phyloP scores from a whole-genome alignment of 2,797 vertebrate species.

The Coregonus sp. region DNA sequence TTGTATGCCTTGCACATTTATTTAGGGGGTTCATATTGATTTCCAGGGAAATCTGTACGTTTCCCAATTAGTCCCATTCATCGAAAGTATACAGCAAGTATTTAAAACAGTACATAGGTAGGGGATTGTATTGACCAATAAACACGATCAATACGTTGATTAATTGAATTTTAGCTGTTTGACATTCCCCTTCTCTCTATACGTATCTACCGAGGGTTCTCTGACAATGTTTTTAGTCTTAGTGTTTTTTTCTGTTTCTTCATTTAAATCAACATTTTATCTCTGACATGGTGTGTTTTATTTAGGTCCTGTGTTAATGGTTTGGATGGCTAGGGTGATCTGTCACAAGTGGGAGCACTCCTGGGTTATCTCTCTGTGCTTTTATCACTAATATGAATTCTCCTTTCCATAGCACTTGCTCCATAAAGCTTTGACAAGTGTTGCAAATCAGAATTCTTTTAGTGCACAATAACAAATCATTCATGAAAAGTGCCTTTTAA shows the following conservation, averaged over 20 bases:
- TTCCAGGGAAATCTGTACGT: not conserved
- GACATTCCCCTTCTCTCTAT: conserved; percentile 9
- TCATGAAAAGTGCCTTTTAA: conserved; percentile 61
- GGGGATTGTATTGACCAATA: not conserved
- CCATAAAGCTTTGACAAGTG: conserved; percentile 45
- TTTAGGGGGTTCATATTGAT: not conserved
- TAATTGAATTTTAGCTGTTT: not conserved
- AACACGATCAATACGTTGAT: not conserved
- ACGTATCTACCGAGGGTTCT: conserved; percentile 4
- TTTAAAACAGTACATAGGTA: not conserved
- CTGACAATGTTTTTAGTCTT: conserved; percentile 28
- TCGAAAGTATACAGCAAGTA: not conserved
- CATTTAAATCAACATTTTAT: not conserved
- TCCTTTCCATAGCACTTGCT: conserved; percentile 46
- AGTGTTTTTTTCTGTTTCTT: conserved; percentile 19
- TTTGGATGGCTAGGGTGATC: not conserved
- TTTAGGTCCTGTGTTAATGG: not conserved
- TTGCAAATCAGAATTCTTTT: conserved; percentile 51
- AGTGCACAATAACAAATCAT: conserved; percentile 58
- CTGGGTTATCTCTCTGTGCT: not conserved
- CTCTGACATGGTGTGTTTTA: not conserved
- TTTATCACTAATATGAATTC: conserved; percentile 39
- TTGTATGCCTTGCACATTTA: not conserved
- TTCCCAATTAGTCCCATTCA: not conserved
- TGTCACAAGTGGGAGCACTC: not conserved